phyloP scores from a whole-genome alignment of 2,888 invertebrate genomes.

The Hartigia nigra region DNA sequence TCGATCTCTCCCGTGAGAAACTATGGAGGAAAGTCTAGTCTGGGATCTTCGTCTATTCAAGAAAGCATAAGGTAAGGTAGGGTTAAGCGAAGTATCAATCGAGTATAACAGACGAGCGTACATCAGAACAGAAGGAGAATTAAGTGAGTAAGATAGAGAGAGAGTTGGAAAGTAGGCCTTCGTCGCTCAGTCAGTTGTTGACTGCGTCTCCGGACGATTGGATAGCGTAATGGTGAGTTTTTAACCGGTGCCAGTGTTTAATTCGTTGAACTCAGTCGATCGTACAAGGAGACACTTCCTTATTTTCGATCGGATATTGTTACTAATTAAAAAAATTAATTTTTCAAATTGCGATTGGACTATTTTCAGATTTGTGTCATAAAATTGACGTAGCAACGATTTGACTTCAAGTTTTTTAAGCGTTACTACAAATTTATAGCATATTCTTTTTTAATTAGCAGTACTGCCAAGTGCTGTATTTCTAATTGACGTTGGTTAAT shows the following conservation, averaged over 20 bases:
- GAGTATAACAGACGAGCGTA: constrained; percentile 14
- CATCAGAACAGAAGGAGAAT: constrained; percentile 43
- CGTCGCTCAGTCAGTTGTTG: constrained; percentile 61
- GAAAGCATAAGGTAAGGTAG: background rate
- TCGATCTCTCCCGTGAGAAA: background rate
- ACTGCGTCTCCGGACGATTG: constrained; percentile 60
- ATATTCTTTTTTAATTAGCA: background rate
- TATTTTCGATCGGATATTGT: background rate
- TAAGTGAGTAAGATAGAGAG: constrained; percentile 53
- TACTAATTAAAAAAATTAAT: background rate
- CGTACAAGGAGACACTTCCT: background rate
- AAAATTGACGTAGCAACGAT: background rate
- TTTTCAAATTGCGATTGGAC: background rate
- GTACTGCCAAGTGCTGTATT: background rate
- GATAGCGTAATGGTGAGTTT: constrained; percentile 60
- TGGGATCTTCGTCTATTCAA: background rate
- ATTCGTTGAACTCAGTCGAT: background rate
- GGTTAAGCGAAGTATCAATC: background rate
- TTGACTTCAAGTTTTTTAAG: background rate
- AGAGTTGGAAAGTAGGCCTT: constrained; percentile 65
- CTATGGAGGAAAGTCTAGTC: background rate
- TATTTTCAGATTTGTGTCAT: background rate
- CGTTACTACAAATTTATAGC: background rate
- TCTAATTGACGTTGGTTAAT: background rate
- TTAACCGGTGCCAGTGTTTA: constrained; percentile 14